These are phyloP conservation scores for Amblyopsis rosae DNA, from an alignment of 2,113 vertebrate genomes.

Conservation along the genomic window DNA sequence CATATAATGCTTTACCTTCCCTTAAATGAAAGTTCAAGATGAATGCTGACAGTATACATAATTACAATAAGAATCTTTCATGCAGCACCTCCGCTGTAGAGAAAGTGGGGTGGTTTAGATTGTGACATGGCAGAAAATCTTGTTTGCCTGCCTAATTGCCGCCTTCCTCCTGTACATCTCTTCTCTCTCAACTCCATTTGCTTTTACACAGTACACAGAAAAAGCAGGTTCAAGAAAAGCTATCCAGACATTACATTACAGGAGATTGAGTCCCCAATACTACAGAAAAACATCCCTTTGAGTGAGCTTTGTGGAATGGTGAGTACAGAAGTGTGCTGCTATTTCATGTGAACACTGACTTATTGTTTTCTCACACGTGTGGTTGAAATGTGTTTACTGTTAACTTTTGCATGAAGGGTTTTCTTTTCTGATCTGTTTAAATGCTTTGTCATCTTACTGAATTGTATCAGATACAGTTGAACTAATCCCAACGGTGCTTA, in stretches of 20 bases:
- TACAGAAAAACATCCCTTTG: constrained; percentile 4
- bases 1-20: not conserved
- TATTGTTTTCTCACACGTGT: not conserved
- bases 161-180: not conserved
- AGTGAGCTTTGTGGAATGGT: constrained; percentile 23
- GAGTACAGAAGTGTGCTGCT: constrained; percentile 30
- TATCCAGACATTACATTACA: too few relatives aligned
- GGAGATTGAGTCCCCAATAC: too few relatives aligned
- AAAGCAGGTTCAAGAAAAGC: too few relatives aligned
- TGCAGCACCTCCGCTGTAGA: constrained; percentile 3
- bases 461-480: too few relatives aligned
- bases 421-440: too few relatives aligned
- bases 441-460: too few relatives aligned
- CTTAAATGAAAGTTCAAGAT: not conserved
- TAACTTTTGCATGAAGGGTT: too few relatives aligned
- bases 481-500: too few relatives aligned
- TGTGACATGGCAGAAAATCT: constrained; percentile 42
- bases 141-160: constrained; percentile 7
- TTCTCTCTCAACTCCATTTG: not conserved
- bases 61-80: not conserved
- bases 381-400: not conserved
- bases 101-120: constrained; percentile 34
- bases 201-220: not conserved
- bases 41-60: not conserved
- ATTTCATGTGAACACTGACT: not conserved